Evolutionary conservation across 2,888 invertebrate genomes (phyloP), one percentile per base, ranked within the genome.

Genomic region (Syrista parreyssii): DNA sequence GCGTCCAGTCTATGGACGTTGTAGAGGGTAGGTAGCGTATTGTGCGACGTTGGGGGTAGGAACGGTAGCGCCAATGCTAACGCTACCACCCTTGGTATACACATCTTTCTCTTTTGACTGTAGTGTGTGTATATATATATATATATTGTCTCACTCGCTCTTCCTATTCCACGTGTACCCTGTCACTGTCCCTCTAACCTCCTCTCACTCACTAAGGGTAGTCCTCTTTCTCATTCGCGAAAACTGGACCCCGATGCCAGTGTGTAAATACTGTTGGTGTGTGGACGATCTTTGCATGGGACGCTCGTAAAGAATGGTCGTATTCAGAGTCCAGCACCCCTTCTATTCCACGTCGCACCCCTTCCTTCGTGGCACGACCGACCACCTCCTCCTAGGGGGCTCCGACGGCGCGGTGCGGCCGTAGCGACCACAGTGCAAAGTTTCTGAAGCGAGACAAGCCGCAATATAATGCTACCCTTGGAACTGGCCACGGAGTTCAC

Each of bases 361-460:
- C 82, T 83, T 85, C 80, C 82, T 81, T 81, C 79, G 80, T 77
- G 79, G 80, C 76, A 36, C 76, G 76, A 73, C 73, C 75, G 75
- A 73, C 73, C 75, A 75, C 82, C 74, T 78, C 78, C 76, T 77
- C 77, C 79, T 76, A 77, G 78, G 76, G 80, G 77, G 78, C 81
- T 79, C 77, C 77, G 75, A 55, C 76, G 75, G 78, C 76, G 77
- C 78, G 82, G 81, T 79, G 82, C 80, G 78, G 82, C 82, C 81
- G 84, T 68, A 74, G 79, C 81, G 85, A 88, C 88, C 88, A 85
- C 88, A 87, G 87, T 87, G 86, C 88, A 89, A 90, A 90, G 89
- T 90, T 89, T 88, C 87, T 85, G 84, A 88, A 89, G 86, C 88
- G 88, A 89, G 87, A 88, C 89, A 87, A 88, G 86, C 88, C 87